Evolutionary conservation across 1,140 invertebrate genomes (phyloP), one percentile per base, ranked within the genome.

Genomic region (Scaptomyza hsui): DNA sequence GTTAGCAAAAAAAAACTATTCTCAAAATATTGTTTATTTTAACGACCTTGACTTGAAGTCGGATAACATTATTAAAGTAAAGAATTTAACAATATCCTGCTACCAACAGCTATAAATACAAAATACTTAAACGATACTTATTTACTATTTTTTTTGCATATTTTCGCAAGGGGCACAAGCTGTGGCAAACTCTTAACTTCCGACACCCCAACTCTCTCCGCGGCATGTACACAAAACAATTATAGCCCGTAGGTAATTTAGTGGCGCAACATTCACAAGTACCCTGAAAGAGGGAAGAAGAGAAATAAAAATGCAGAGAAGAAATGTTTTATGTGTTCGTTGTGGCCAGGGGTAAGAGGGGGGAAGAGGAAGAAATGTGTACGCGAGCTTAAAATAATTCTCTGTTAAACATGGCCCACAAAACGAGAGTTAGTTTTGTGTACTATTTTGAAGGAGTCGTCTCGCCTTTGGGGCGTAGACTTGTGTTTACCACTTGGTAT

Each of bases 161-260:
- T 67, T 47, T 9, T 7, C 44, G 13, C 4, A 32, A 37, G 18
- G 10, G 10, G 13, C 57, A 37, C 21, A 26, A 53, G 12, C n/a
- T 19, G 41, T 24, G 49, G 18, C 18, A 60, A 32, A 59, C 29
- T 12, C 52, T 19, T 15, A n/a, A 21, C 32, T 13, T 18, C 10
- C 62, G 15, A 13, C 24, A 16, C n/a, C 39, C 15, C 26, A 2
- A 41, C 47, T 12, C 7, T 29, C 47, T 10, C 10, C 19, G 10
- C 61, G 10, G 62, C 73, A 78, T 88, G 83, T 75, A 78, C 72
- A 82, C 71, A 78, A 82, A 85, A 88, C 82, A 88, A 88, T 88
- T 88, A 88, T 78, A 64, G 78, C 82, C 78, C 49, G 72, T 75
- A 83, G 80, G 75, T 83, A 85, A 83, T 83, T 85, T 85, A 85